Evolutionary conservation across 2,797 vertebrate species (phyloP).

Genomic region (Champsocephalus esox): DNA sequence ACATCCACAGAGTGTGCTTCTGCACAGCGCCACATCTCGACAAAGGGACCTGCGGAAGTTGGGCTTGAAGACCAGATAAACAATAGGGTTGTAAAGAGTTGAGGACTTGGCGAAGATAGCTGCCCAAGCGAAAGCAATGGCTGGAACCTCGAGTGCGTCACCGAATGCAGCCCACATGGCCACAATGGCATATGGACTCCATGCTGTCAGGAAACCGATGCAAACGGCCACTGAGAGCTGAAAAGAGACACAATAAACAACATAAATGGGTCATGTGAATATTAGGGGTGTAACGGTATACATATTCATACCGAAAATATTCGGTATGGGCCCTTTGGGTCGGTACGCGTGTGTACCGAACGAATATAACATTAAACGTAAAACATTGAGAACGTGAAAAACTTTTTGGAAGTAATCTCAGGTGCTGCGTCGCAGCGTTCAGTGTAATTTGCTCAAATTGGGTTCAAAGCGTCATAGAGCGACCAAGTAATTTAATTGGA

Average conservation of each 20-base stretch:
- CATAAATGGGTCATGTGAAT: neutral
- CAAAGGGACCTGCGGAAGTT: constrained; percentile 86
- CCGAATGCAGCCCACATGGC: constrained; percentile 87
- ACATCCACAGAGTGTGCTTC: constrained; percentile 73
- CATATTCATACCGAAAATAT: too few species aligned
- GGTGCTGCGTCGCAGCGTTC: too few species aligned
- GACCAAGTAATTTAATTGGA: too few species aligned
- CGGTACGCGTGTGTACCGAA: too few species aligned
- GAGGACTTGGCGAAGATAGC: constrained; percentile 90
- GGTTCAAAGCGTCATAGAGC: too few species aligned
- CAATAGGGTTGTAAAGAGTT: constrained; percentile 88
- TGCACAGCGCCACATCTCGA: constrained; percentile 76
- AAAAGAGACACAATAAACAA: constrained; percentile 31
- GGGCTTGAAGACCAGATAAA: constrained; percentile 88
- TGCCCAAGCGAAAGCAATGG: constrained; percentile 86
- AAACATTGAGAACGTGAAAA: too few species aligned
- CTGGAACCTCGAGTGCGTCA: constrained; percentile 77
- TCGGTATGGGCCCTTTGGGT: too few species aligned
- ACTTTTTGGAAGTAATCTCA: too few species aligned
- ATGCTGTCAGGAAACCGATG: constrained; percentile 88
- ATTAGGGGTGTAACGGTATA: too few species aligned
- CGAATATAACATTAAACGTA: too few species aligned
- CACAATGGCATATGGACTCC: constrained; percentile 88
- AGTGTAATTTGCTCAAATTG: too few species aligned
- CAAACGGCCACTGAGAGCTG: constrained; percentile 89